Percentiles rank a stretch among this genome's conserved stretches.
Conservation (phyloP, 2,113 vertebrate genomes). For the Catharus minimus region DNA sequence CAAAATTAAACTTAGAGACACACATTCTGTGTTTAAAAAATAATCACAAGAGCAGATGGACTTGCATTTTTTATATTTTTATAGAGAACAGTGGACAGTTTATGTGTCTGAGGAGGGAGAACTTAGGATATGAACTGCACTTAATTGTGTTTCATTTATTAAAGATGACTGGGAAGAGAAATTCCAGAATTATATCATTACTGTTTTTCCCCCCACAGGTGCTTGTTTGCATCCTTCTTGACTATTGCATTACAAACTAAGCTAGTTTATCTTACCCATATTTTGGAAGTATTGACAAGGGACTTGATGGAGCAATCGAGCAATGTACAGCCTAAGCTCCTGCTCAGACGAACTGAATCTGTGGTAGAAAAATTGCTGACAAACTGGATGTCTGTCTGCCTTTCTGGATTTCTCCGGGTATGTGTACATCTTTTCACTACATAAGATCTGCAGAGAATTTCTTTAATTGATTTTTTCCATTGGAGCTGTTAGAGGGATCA, state of each 20-base stretch:
- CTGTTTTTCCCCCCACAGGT: constrained; percentile 68
- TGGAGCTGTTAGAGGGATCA: not conserved
- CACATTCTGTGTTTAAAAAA: constrained; percentile 2
- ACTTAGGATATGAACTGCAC: not conserved
- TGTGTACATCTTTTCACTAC: not conserved
- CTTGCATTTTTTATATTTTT: constrained; percentile 7
- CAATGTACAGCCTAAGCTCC: constrained; percentile 88
- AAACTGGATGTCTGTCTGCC: constrained; percentile 97
- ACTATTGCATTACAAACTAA: constrained; percentile 91
- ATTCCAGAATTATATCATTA: not conserved
- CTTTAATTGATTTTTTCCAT: not conserved
- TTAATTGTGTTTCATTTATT: not conserved
- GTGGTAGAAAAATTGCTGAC: constrained; percentile 94
- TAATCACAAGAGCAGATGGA: constrained; percentile 43
- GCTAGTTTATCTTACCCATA: constrained; percentile 87
- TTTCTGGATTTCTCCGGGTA: constrained; percentile 94
- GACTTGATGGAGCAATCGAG: constrained; percentile 88
- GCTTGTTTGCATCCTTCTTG: constrained; percentile 88
- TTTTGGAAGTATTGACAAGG: constrained; percentile 88
- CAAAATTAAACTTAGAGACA: constrained; percentile 26
- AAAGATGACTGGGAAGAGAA: not conserved
- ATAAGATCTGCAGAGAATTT: not conserved
- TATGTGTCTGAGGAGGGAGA: not conserved
- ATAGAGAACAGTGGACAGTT: not conserved
- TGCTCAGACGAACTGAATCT: constrained; percentile 91